phyloP scores from a whole-genome alignment of 2,113 vertebrate species.

The Ictalurus punctatus region DNA sequence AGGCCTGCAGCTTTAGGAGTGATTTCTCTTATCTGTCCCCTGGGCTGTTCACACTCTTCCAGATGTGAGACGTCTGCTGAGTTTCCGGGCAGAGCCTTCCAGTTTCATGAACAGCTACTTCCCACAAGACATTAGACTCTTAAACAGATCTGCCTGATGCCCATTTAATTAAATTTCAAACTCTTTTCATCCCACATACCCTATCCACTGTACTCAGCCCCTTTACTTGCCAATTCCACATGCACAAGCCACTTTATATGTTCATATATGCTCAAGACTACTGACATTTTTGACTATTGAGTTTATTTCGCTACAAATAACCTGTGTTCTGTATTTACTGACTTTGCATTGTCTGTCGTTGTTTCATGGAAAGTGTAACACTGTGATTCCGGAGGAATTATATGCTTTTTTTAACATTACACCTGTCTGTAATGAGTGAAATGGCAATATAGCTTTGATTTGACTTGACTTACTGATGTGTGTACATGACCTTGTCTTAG shows the following conservation, averaged over 20 bases:
- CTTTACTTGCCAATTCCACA: neutral
- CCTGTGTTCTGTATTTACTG: neutral
- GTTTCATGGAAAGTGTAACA: neutral
- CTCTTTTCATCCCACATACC: neutral
- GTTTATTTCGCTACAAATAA: neutral
- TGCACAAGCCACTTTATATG: neutral
- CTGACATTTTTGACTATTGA: neutral
- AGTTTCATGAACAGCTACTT: neutral
- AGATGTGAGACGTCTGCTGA: neutral
- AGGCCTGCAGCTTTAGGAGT: neutral
- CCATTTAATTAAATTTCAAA: neutral
- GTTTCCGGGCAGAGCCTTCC: neutral
- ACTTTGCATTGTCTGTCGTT: neutral
- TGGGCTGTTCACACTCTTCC: neutral
- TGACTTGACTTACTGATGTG: neutral
- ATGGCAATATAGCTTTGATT: neutral
- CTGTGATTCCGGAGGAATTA: neutral
- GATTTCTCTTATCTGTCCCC: neutral
- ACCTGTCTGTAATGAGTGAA: neutral
- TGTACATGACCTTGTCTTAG: neutral
- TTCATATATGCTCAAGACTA: neutral
- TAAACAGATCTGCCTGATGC: neutral
- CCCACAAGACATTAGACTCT: neutral
- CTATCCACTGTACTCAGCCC: neutral
- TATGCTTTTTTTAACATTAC: neutral